Conservation (phyloP, 2,888 invertebrate species). For the Ormyrus rosae region DNA sequence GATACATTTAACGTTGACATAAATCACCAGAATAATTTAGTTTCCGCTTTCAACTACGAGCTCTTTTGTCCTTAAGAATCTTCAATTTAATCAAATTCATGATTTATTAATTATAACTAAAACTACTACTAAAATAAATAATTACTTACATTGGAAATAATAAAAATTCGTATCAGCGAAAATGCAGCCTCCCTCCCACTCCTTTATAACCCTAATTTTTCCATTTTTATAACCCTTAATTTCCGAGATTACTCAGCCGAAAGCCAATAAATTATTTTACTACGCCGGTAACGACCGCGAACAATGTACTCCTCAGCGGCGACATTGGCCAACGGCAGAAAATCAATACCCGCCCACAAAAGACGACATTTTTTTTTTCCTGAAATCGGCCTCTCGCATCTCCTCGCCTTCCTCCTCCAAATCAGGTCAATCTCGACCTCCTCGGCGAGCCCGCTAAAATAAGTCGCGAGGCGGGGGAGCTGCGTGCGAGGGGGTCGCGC, state of each 20-base stretch:
- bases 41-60: too few species aligned
- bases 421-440: too few species aligned
- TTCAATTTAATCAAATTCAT: too few species aligned
- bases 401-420: neutral
- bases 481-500: neutral
- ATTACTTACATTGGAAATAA: too few species aligned
- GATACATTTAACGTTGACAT: too few species aligned
- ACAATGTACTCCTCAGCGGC: conserved; percentile 40
- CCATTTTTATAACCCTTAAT: conserved; percentile 37
- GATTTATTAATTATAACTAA: too few species aligned
- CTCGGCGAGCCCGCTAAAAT: too few species aligned
- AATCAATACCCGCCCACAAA: conserved; percentile 52
- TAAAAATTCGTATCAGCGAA: too few species aligned
- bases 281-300: conserved; percentile 28
- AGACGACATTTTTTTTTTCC: conserved; percentile 14
- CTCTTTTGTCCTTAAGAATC: too few species aligned
- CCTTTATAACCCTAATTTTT: conserved; percentile 15
- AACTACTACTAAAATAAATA: too few species aligned
- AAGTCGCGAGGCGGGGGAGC: too few species aligned
- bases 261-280: conserved; percentile 53
- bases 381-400: conserved; percentile 16
- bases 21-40: too few species aligned
- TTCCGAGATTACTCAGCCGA: neutral
- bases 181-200: neutral
- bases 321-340: conserved; percentile 39